Conservation (phyloP, 2,797 vertebrate genomes). For the Typhlichthys eigenmanni region DNA sequence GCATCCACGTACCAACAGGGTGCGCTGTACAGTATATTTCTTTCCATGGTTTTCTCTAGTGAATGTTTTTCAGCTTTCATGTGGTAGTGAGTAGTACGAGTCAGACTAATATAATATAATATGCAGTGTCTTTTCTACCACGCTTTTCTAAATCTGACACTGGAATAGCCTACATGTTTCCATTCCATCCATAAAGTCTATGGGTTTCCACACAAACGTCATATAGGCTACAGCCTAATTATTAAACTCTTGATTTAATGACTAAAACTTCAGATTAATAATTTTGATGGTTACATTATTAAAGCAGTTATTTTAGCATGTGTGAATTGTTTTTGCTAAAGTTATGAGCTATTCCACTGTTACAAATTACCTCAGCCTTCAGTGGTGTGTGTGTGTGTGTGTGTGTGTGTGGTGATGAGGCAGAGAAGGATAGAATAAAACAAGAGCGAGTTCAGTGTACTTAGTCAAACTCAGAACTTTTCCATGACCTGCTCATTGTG, state of each 20-base stretch:
- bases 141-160: conserved; percentile 15
- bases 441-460: conserved; percentile 55
- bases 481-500: conserved; percentile 78
- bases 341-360: conserved; percentile 66
- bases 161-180: too few species aligned
- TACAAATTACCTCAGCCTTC: conserved; percentile 74
- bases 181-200: too few species aligned
- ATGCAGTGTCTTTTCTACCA: not conserved
- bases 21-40: conserved; percentile 49
- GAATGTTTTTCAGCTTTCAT: not conserved
- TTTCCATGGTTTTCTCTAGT: not conserved
- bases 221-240: conserved; percentile 16
- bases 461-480: conserved; percentile 77
- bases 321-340: conserved; percentile 69
- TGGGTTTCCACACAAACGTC: conserved; percentile 2
- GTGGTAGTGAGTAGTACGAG: not conserved
- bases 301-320: conserved; percentile 66
- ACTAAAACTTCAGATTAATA: conserved; percentile 32
- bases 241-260: conserved; percentile 32
- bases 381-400: conserved; percentile 32
- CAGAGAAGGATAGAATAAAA: conserved; percentile 56
- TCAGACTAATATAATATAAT: too few species aligned
- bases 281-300: conserved; percentile 47
- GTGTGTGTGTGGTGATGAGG: conserved; percentile 35
- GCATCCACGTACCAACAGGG: conserved; percentile 33